phyloP scores from a whole-genome alignment of 2,888 invertebrate species.

The Bruchidius siliquastri region DNA sequence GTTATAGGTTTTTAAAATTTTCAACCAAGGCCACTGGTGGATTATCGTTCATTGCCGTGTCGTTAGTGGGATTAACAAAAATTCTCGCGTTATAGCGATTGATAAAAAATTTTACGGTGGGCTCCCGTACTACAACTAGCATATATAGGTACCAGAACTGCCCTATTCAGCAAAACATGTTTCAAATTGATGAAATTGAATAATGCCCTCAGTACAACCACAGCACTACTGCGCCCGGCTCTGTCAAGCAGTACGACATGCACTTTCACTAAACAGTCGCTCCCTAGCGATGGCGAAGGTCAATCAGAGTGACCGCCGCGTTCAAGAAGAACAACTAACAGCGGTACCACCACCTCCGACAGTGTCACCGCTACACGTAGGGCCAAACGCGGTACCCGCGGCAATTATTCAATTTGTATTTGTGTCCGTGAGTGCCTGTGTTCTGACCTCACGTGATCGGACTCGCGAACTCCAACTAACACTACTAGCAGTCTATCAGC shows the following conservation, averaged over 20 bases:
- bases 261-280: constrained; percentile 10
- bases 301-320: constrained; percentile 3
- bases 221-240: background rate
- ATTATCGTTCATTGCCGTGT: too few relatives aligned
- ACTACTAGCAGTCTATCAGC: background rate
- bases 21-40: too few relatives aligned
- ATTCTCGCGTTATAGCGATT: too few relatives aligned
- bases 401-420: background rate
- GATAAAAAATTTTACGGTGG: too few relatives aligned
- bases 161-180: too few relatives aligned
- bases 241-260: background rate
- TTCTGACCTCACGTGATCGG: background rate
- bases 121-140: too few relatives aligned
- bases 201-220: background rate
- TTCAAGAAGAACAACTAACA: background rate
- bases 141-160: too few relatives aligned
- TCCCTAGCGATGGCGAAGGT: constrained; percentile 10
- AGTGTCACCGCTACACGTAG: background rate
- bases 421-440: background rate
- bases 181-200: too few relatives aligned
- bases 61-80: too few relatives aligned
- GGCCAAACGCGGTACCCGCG: background rate
- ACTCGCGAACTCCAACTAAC: background rate
- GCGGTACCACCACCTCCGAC: background rate
- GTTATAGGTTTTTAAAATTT: too few relatives aligned